Percentiles rank a stretch among this genome's conserved stretches.
phyloP scores from a whole-genome alignment of 2,888 invertebrate species.

The Leptodirus hochenwartii region DNA sequence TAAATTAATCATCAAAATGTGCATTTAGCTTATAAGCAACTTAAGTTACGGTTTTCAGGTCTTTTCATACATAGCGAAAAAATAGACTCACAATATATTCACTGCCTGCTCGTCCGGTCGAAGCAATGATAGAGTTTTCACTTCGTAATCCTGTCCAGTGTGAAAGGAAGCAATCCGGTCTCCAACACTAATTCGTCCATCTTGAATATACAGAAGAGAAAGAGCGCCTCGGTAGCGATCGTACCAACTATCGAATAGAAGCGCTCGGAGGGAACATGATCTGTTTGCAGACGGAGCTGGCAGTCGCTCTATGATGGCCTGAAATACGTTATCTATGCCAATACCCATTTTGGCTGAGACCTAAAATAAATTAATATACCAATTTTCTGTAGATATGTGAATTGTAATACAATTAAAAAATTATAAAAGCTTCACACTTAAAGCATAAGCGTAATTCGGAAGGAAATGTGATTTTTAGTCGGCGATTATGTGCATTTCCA shows the following conservation, averaged over 20 bases:
- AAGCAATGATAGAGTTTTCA: constrained; percentile 62
- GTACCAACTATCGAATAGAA: constrained; percentile 90
- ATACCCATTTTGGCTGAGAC: constrained; percentile 84
- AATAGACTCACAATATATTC: constrained; percentile 36
- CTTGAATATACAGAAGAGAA: constrained; percentile 56
- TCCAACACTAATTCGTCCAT: constrained; percentile 55
- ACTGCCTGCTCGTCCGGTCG: constrained; percentile 55
- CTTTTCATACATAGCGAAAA: too few relatives aligned
- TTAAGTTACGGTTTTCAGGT: too few relatives aligned
- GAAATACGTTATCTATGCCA: constrained; percentile 59
- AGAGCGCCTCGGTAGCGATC: constrained; percentile 73
- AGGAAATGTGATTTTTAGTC: too few relatives aligned
- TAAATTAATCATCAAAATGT: too few relatives aligned
- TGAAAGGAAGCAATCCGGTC: constrained; percentile 56
- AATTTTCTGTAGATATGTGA: constrained; percentile 3
- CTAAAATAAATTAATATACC: constrained; percentile 21
- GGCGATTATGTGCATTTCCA: too few relatives aligned
- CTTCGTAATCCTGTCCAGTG: constrained; percentile 55
- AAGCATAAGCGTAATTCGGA: too few relatives aligned
- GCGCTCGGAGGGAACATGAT: constrained; percentile 48
- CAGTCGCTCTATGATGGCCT: constrained; percentile 58
- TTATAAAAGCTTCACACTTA: too few relatives aligned
- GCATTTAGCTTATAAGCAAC: too few relatives aligned
- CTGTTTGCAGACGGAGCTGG: constrained; percentile 51
- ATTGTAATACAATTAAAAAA: too few relatives aligned